Evolutionary conservation across 2,113 vertebrate genomes (phyloP).

Genomic region (Emydocephalus ijimae): DNA sequence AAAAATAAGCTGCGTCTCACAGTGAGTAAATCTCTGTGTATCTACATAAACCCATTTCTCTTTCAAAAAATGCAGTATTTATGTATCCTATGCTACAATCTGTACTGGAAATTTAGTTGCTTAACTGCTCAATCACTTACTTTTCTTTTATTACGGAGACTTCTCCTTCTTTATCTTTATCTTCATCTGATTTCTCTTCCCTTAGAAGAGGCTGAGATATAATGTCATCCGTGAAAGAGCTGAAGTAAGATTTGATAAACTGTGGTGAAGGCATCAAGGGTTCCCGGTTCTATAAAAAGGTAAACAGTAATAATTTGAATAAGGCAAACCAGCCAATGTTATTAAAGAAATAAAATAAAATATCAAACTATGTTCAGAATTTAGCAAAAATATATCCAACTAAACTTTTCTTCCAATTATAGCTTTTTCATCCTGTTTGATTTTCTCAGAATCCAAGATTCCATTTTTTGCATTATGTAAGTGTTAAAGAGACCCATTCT

Average conservation of each 20-base stretch:
- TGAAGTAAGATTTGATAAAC: slow-evolving; percentile 99
- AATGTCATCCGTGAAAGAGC: slow-evolving; percentile 98
- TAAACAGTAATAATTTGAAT: slow-evolving; percentile 2
- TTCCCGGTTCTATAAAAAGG: slow-evolving; percentile 87
- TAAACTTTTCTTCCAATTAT: neutral
- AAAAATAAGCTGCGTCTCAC: neutral
- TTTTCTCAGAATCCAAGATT: neutral
- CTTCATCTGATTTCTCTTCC: slow-evolving; percentile 97
- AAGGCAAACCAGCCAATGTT: neutral
- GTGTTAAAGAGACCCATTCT: neutral
- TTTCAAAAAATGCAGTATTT: neutral
- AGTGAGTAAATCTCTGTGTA: neutral
- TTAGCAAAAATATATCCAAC: neutral
- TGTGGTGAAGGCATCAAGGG: slow-evolving; percentile 98
- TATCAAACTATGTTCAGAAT: neutral
- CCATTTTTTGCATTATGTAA: neutral
- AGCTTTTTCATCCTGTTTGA: neutral
- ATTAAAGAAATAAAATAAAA: neutral
- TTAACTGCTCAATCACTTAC: slow-evolving; percentile 63
- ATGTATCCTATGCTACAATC: neutral
- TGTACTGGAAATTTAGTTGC: neutral
- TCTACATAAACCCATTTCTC: neutral
- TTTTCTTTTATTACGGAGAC: slow-evolving; percentile 89
- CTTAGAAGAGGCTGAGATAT: slow-evolving; percentile 97
- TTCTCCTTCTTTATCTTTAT: slow-evolving; percentile 98